Base-by-base conservation (phyloP, 2,113 vertebrate genomes). In the Pipa parva region DNA sequence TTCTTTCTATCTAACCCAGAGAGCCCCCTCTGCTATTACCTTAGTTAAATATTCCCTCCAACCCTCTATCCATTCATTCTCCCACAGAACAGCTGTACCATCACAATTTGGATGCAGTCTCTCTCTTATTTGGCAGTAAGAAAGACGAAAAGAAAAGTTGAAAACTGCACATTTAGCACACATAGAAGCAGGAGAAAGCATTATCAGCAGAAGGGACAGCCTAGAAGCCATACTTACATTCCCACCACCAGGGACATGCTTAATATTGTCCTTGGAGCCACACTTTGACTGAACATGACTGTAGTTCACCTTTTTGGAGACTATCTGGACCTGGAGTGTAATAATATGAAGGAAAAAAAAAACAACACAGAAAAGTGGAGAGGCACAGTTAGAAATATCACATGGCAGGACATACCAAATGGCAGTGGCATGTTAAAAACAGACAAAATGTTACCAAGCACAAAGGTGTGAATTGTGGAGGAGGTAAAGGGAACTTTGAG, bases 251-350 rank as follows among this genome's bases (percentile, higher is more conserved):
- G 97, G 95, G 86, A 97, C 90, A 90, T 99, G 95, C 92, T 98
- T 98, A 86, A 98, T 93, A 92, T 99, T 99, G 88, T 98, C 97
- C 94, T 98, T 98, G 89, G 97, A 99, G 79, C 97, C 97, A 90
- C 95, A 97, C 88, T 97, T 97, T 80, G 95, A 97, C 71, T 93
- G 90, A 85, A 98, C 84, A 80, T 99, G 95, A 91, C 94, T 98
- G 94, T 97, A 99, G 93, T 93, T 97, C 87, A 92, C 83, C 87
- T 97, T 99, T 95, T 97, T 95, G 90, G 90, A 94, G 90, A 96
- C 90, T 93, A 98, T 93, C 85, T 98, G 94, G 91, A 99, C 95
- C 95, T 97, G 89, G 90, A 93, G 84, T 24, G 87, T 82, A 78
- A 90, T 87, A 90, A 79, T 89, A 87, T 51, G 61, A 46, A 36